Base-by-base conservation (phyloP, 2,888 invertebrate genomes). In the Drosophila tanythrix region DNA sequence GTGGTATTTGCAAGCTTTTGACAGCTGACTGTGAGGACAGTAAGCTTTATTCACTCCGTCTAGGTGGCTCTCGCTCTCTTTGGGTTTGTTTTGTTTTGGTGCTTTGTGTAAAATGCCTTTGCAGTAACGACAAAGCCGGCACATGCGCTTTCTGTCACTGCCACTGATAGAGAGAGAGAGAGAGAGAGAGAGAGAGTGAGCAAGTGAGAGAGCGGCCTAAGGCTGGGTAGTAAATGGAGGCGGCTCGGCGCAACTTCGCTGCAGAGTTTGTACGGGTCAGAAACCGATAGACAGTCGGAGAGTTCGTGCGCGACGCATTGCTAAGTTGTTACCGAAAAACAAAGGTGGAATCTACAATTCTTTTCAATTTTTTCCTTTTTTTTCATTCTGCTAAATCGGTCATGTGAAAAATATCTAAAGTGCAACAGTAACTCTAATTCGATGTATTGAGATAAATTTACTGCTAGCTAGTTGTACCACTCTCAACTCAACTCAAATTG, bases 181-280 rank as follows among this genome's bases (percentile, higher is more conserved):
- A n/a, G n/a, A n/a, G n/a, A 43, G 38, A 48, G 59, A 53, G 43
- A 38, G 55, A 57, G 61, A 13, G 46, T 21, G 31, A 25, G 63
- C 36, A 43, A 40, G 74, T 29, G 68, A 60, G 65, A 55, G 59
- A n/a, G 50, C 46, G 40, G 52, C 25, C 62, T 65, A 60, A 71
- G 79, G 79, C 70, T 71, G 75, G 68, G 66, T 71, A 79, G 79
- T 75, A 70, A 84, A 59, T 67, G 58, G 55, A 82, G 61, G 66
- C 69, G 77, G 68, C 60, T 76, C 77, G 55, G 51, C 68, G 68
- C 70, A 86, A 86, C 85, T 86, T 90, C 90, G 83, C 81, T 75
- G 86, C 86, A 89, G 88, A 84, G 88, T 89, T 89, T 73, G 66
- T 67, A 74, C 72, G 81, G 81, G 83, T 81, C 88, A 85, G 90